Percentiles rank a stretch among this genome's conserved stretches.
These are phyloP conservation scores for Denticeps clupeoides DNA, from an alignment of 2,797 vertebrate species.

Conservation along the genomic window DNA sequence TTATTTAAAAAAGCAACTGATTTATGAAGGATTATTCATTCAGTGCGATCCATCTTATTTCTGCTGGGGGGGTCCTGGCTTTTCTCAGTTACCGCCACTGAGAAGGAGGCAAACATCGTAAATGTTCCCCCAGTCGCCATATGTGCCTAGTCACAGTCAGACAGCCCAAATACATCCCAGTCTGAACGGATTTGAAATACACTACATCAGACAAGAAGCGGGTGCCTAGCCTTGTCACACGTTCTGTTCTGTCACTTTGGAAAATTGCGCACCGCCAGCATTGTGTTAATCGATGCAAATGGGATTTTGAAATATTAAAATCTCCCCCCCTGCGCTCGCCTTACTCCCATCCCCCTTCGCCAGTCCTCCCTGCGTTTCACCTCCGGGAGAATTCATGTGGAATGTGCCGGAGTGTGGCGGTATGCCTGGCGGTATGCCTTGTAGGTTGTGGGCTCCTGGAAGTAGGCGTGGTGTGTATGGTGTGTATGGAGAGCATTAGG, in stretches of 20 bases:
- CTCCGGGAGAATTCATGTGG: no score
- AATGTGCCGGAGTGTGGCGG: no score
- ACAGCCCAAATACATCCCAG: slow-evolving; percentile 33
- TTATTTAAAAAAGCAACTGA: no score
- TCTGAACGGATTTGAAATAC: slow-evolving; percentile 54
- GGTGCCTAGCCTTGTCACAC: slow-evolving; percentile 44
- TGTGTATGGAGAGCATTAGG: neutral
- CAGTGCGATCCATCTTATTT: slow-evolving; percentile 59
- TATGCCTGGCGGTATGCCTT: no score
- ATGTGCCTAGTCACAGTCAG: slow-evolving; percentile 40
- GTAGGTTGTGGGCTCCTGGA: no score
- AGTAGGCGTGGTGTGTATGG: slow-evolving; percentile 27
- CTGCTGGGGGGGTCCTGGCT: slow-evolving; percentile 54
- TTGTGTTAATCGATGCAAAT: slow-evolving; percentile 47
- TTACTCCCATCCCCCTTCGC: no score
- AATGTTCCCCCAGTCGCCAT: slow-evolving; percentile 46
- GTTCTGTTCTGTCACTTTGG: slow-evolving; percentile 34
- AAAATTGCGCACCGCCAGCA: slow-evolving; percentile 43
- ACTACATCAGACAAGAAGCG: slow-evolving; percentile 48
- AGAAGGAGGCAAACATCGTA: slow-evolving; percentile 48
- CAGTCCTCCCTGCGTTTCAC: no score
- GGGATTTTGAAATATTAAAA: slow-evolving; percentile 54
- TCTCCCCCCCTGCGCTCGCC: slow-evolving; percentile 33
- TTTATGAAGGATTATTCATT: slow-evolving; percentile 64
- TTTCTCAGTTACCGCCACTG: slow-evolving; percentile 39